Evolutionary conservation across 2,888 invertebrate species (phyloP), one percentile per base, ranked within the genome.

Genomic region (Drosophila eohydei): DNA sequence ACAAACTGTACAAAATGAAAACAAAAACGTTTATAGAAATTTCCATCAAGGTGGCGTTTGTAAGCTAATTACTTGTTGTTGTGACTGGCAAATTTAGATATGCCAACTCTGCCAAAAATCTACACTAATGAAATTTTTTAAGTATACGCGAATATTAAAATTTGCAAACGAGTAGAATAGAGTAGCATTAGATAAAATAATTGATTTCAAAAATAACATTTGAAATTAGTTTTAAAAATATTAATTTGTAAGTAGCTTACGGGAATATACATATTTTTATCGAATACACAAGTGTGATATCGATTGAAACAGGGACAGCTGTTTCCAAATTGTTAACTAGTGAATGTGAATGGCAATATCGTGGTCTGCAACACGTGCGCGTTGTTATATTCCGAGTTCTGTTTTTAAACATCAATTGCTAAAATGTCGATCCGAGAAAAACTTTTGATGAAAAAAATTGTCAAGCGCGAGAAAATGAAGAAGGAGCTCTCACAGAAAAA

Each of bases 381-480:
- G 71, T 46, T 72, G 43, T 73, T 82, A 71, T 67, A 65, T 56
- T 63, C 21, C 64, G 52, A 68, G 54, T 50, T 30, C 40, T 63
- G 54, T 61, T 69, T 56, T 58, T 12, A 36, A 16, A 3, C n/a
- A 44, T 1, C 16, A 26, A 60, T 58, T 52, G 63, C n/a, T 16
- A 80, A 81, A 54, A 93, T 93, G 93, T 92, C 92, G 6, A 88
- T 92, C 14, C 88, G 93, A 0, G 96, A 96, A 74, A 96, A 96
- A 93, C 94, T 96, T 56, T 93, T 96, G 30, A 94, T 96, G 94
- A 94, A 95, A 62, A 97, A 97, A 93, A 96, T 97, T 38, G 96
- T 95, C 76, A 96, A 96, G 87, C 94, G 96, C 0, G 96, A 96
- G 83, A 95, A 96, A 83, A 95, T 95, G 77, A 97, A 95, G 88